These are phyloP conservation scores for Drosophila grimshawi DNA, from an alignment of 1,140 invertebrate species.

Conservation along the genomic window DNA sequence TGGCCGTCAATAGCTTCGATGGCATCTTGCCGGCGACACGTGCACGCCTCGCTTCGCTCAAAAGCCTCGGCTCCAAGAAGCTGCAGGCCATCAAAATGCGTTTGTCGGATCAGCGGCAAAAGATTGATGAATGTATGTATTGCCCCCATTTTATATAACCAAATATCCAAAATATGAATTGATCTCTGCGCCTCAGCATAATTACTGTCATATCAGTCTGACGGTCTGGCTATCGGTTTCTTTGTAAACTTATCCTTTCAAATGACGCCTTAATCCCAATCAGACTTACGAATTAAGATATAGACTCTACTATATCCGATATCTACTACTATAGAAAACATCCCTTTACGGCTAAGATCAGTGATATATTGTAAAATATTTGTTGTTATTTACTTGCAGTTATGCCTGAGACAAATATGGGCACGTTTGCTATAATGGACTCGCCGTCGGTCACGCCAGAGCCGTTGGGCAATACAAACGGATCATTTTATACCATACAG, in stretches of 20 bases:
- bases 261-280: not conserved
- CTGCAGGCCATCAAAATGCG: slow-evolving; percentile 88
- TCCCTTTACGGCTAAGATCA: too few species aligned
- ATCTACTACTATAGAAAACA: too few species aligned
- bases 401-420: slow-evolving; percentile 68
- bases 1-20: slow-evolving; percentile 60
- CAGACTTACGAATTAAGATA: too few species aligned
- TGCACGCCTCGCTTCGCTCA: slow-evolving; percentile 87
- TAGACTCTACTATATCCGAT: too few species aligned
- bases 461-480: slow-evolving; percentile 67
- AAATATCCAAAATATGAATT: too few species aligned
- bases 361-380: not conserved
- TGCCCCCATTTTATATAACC: not conserved
- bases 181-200: too few species aligned
- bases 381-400: slow-evolving; percentile 52
- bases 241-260: not conserved
- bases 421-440: slow-evolving; percentile 80
- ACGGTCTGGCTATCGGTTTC: too few species aligned
- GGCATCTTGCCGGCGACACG: slow-evolving; percentile 85
- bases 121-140: slow-evolving; percentile 82
- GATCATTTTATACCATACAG: slow-evolving; percentile 82
- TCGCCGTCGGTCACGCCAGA: slow-evolving; percentile 80
- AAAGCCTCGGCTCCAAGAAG: slow-evolving; percentile 89
- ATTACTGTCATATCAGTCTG: too few species aligned
- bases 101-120: slow-evolving; percentile 86